Base-by-base conservation (phyloP, 53 echinoderm and acorn worm species). In the Echinometra lucunter region DNA sequence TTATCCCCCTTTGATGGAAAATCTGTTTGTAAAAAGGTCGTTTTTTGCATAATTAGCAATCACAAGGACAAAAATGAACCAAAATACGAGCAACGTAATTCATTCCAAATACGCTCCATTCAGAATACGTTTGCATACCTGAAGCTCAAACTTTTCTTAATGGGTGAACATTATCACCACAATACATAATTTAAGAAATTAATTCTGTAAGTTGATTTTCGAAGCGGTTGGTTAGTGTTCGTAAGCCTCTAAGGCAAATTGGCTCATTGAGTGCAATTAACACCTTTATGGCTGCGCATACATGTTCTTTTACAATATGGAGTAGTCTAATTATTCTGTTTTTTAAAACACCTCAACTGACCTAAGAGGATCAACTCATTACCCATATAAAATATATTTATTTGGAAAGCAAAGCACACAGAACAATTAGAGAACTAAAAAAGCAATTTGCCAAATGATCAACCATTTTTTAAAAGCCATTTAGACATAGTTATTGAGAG, bases 331-430 rank as follows among this genome's bases (percentile, higher is more conserved):
- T 72, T 72, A 35, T 34, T 28, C n/a, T 12, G 25, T 25, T 63
- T n/a, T n/a, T 63, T 6, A 63, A 35, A 35, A 72, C 35, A 30
- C 72, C n/a, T 12, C 16, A 72, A 15, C 32, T 9, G 72, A 2
- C 63, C 3, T 72, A 30, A 72, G 72, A 72, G 72, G 72, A 72
- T 72, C 72, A 72, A 72, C 72, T 72, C 35, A 63, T 72, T 72
- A 72, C 72, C 34, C 72, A 32, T 30, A 15, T 12, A 35, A 72
- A 72, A 72, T 15, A 35, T 34, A 35, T 13, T 28, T 2, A 8
- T 34, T 13, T 30, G 35, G 32, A 35, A 13, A 63, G 25, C 6
- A 63, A 63, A 63, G 72, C 32, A 32, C n/a, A 12, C 12, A 70
- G 15, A 6, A 15, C 30, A 35, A n/a, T 72, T 72, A 30, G 72